Evolutionary conservation across 2,113 vertebrate genomes (phyloP).

Genomic region (zebrafish (Danio rerio)): DNA sequence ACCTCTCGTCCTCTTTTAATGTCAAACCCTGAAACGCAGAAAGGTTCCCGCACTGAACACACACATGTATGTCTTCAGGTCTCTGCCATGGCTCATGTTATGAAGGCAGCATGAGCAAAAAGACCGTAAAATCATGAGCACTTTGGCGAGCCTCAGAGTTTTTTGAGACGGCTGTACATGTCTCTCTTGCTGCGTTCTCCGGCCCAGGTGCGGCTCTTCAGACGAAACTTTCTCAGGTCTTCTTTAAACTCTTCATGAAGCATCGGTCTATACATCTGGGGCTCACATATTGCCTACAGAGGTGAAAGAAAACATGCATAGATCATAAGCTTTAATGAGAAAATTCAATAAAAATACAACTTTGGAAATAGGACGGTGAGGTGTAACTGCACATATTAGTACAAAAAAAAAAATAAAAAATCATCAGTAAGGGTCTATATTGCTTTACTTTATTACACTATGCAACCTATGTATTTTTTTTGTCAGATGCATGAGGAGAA

Average conservation of each 20-base stretch:
- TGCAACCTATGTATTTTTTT: too few species aligned
- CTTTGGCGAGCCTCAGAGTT: constrained; percentile 74
- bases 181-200: constrained; percentile 94
- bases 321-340: not conserved
- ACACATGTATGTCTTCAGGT: too few species aligned
- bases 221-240: constrained; percentile 84
- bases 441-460: too few species aligned
- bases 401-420: too few species aligned
- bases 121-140: constrained; percentile 20
- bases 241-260: constrained; percentile 88
- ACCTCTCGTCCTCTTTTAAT: not conserved
- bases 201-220: constrained; percentile 87
- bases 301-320: not conserved
- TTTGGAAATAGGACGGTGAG: too few species aligned
- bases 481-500: too few species aligned
- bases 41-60: too few species aligned
- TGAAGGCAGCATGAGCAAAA: constrained; percentile 17
- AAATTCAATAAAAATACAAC: not conserved
- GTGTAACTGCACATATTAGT: too few species aligned
- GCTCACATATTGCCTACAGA: constrained; percentile 84
- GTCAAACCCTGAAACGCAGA: not conserved
- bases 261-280: constrained; percentile 89
- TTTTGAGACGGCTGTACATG: constrained; percentile 94
- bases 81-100: not conserved
- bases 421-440: too few species aligned